Conservation (phyloP, 2,888 invertebrate genomes). For the Megastigmus dorsalis region DNA sequence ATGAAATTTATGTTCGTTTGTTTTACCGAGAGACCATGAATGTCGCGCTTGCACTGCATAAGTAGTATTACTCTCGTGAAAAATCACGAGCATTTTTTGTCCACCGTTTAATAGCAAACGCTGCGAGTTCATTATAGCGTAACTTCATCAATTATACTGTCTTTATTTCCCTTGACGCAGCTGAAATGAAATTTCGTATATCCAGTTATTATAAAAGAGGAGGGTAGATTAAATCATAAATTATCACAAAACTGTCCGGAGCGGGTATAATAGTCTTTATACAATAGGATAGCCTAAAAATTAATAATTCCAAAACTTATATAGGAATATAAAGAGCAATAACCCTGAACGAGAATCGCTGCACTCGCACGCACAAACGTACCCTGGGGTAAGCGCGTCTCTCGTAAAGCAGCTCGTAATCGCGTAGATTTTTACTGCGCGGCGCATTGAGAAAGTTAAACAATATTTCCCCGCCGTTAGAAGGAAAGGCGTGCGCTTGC, state of each 20-base stretch:
- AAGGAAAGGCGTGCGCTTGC: neutral
- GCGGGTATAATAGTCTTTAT: neutral
- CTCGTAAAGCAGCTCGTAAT: slow-evolving; percentile 14
- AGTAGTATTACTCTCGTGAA: no score
- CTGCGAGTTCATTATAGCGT: neutral
- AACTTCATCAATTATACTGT: neutral
- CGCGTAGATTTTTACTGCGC: slow-evolving; percentile 39
- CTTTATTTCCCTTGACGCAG: neutral
- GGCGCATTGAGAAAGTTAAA: slow-evolving; percentile 40
- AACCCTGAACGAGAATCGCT: neutral
- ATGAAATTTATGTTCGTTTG: no score
- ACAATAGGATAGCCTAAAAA: slow-evolving; percentile 20
- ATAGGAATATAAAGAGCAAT: slow-evolving; percentile 36
- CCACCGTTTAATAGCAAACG: no score
- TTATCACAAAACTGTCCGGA: neutral
- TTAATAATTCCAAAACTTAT: no score
- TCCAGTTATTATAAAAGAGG: slow-evolving; percentile 8
- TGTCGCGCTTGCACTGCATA: no score
- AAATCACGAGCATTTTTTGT: no score
- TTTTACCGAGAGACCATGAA: no score
- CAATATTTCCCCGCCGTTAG: slow-evolving; percentile 22
- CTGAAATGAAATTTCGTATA: neutral
- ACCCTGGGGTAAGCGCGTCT: neutral
- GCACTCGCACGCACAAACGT: no score
- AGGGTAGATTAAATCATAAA: slow-evolving; percentile 23